Evolutionary conservation across 2,888 invertebrate genomes (phyloP).

Genomic region (Invenusta paracnida): DNA sequence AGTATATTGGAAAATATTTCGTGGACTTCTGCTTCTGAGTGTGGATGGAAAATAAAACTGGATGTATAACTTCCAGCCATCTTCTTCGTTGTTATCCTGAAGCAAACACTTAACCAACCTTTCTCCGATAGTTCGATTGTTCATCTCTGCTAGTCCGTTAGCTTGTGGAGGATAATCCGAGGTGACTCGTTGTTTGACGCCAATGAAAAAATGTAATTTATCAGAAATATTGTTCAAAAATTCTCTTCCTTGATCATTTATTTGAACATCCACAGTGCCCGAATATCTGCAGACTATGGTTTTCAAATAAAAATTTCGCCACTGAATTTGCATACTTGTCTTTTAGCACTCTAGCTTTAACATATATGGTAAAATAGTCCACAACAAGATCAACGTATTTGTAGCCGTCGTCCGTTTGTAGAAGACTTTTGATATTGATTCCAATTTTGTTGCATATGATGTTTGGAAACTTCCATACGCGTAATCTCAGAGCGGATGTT

Average conservation of each 20-base stretch:
- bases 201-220: background rate
- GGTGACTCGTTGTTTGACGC: background rate
- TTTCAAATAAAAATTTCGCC: background rate
- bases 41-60: background rate
- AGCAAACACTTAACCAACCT: background rate
- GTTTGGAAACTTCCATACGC: too few relatives aligned
- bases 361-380: too few relatives aligned
- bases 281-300: background rate
- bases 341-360: background rate
- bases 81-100: background rate
- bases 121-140: background rate
- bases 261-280: background rate
- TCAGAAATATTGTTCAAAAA: background rate
- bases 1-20: constrained; percentile 9
- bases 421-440: too few relatives aligned
- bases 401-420: too few relatives aligned
- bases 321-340: background rate
- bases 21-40: constrained; percentile 7
- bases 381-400: too few relatives aligned
- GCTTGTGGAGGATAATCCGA: background rate
- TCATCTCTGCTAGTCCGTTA: background rate
- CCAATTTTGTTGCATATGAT: too few relatives aligned
- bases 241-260: background rate
- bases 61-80: background rate
- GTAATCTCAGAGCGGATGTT: too few relatives aligned